phyloP scores from a whole-genome alignment of 1,140 invertebrate genomes.

The Platyura marginata region DNA sequence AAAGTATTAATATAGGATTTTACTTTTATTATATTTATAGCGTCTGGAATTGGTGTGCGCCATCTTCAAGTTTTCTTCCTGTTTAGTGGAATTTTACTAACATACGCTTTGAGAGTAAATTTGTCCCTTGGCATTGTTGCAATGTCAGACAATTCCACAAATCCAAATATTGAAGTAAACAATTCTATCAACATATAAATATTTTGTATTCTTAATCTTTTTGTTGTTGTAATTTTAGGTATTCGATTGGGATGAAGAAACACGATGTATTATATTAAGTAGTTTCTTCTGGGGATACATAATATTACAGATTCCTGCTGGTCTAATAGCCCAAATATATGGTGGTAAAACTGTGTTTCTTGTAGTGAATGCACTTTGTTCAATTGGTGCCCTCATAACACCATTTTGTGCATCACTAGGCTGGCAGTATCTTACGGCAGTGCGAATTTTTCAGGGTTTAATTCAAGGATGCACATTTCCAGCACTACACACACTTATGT shows the following conservation, averaged over 20 bases:
- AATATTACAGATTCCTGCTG: constrained; percentile 39
- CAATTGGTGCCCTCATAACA: constrained; percentile 24
- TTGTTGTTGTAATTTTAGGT: too few species aligned
- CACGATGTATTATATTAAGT: constrained; percentile 34
- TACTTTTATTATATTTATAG: too few species aligned
- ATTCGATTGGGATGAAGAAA: constrained; percentile 28
- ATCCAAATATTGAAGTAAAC: too few species aligned
- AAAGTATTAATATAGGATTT: too few species aligned
- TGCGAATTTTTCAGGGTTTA: constrained; percentile 58
- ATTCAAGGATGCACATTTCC: constrained; percentile 70
- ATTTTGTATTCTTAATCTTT: too few species aligned
- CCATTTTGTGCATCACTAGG: constrained; percentile 24
- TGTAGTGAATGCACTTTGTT: constrained; percentile 28
- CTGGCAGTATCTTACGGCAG: constrained; percentile 33
- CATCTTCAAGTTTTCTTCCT: constrained; percentile 42
- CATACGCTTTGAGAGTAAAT: constrained; percentile 44
- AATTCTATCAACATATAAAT: too few species aligned
- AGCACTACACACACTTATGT: constrained; percentile 39
- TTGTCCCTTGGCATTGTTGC: constrained; percentile 52
- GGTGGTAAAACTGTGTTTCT: constrained; percentile 43
- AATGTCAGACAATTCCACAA: constrained; percentile 39
- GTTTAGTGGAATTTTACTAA: constrained; percentile 39
- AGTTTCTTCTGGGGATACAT: constrained; percentile 46
- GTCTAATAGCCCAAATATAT: constrained; percentile 42
- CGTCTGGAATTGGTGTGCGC: constrained; percentile 35